Conservation (phyloP, 2,888 invertebrate genomes). For the Pterostichus madidus region DNA sequence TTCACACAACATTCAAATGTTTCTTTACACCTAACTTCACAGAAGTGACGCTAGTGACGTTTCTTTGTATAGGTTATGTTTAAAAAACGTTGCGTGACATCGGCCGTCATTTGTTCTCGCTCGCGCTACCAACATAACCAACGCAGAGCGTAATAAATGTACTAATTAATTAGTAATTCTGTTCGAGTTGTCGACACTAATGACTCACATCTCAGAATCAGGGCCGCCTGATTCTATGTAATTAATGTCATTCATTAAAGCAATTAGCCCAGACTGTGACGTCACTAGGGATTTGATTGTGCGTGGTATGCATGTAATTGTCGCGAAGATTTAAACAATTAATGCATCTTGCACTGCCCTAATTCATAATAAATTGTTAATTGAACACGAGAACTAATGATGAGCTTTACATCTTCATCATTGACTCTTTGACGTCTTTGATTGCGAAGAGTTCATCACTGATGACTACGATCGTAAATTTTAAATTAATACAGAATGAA, state of each 20-base stretch:
- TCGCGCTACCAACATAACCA: conserved; percentile 22
- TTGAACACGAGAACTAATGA: conserved; percentile 24
- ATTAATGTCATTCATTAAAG: conserved; percentile 64
- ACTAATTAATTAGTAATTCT: conserved; percentile 64
- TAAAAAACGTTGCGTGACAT: conserved; percentile 38
- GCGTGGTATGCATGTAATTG: conserved; percentile 61
- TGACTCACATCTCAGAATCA: conserved; percentile 58
- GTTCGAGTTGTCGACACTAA: conserved; percentile 62
- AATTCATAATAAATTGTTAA: conserved; percentile 29
- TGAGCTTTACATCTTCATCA: conserved; percentile 13
- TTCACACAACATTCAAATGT: neutral
- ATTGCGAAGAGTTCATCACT: neutral
- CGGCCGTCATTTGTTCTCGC: neutral
- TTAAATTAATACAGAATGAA: conserved; percentile 23
- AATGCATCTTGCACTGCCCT: conserved; percentile 36
- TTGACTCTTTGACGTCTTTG: neutral
- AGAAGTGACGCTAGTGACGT: neutral
- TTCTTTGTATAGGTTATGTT: conserved; percentile 23
- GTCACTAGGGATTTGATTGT: conserved; percentile 57
- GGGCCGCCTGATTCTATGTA: conserved; percentile 49
- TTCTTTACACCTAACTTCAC: conserved; percentile 23
- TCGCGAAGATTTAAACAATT: conserved; percentile 43
- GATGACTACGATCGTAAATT: conserved; percentile 25
- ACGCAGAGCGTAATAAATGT: conserved; percentile 19
- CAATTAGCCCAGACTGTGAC: conserved; percentile 58